phyloP scores from a whole-genome alignment of 2,888 invertebrate species.

The Nephrotoma appendiculata region DNA sequence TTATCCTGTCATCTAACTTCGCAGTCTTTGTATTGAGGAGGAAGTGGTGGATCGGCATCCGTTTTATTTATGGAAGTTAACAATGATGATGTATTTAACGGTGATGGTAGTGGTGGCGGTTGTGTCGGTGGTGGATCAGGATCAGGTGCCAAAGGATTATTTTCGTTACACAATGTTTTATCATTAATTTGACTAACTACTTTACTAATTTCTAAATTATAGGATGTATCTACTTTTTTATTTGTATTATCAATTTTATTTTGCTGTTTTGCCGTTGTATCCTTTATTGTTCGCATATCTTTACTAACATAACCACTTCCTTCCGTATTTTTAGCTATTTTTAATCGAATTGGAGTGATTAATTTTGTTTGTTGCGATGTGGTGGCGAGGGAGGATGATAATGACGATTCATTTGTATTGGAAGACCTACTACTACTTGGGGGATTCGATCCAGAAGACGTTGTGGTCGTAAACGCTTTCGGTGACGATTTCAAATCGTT shows the following conservation, averaged over 20 bases:
- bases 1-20: slow-evolving; percentile 69
- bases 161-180: background rate
- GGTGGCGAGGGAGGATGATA: background rate
- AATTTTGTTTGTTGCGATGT: slow-evolving; percentile 23
- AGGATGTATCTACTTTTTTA: background rate
- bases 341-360: slow-evolving; percentile 68
- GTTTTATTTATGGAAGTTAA: background rate
- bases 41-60: slow-evolving; percentile 30
- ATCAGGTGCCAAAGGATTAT: background rate
- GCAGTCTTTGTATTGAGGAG: slow-evolving; percentile 63
- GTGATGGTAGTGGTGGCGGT: background rate
- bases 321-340: slow-evolving; percentile 65
- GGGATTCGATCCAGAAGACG: background rate
- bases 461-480: background rate
- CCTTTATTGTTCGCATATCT: background rate
- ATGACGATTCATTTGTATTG: slow-evolving; percentile 2
- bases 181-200: background rate
- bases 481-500: slow-evolving; percentile 7
- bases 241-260: background rate
- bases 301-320: slow-evolving; percentile 41
- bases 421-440: slow-evolving; percentile 34
- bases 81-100: background rate
- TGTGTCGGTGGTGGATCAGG: slow-evolving; percentile 3
- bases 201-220: slow-evolving; percentile 1
- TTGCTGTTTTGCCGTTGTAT: background rate